Percentiles rank a stretch among this genome's conserved stretches.
Evolutionary conservation across 2,113 vertebrate species (phyloP).

Genomic region (Hypomesus transpacificus): DNA sequence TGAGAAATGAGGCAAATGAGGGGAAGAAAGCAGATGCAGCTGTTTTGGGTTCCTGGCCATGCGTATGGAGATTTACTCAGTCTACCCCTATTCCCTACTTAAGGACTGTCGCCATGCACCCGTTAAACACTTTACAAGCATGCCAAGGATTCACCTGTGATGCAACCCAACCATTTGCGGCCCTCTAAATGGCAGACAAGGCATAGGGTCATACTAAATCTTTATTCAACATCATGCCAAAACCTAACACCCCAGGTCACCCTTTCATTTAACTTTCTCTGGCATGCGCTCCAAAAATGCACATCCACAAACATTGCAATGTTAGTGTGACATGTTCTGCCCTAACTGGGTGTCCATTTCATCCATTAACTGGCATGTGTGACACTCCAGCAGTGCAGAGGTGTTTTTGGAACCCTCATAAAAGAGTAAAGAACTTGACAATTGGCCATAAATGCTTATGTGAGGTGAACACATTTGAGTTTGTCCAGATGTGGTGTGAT

Average conservation of each 20-base stretch:
- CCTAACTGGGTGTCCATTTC: slow-evolving; percentile 35
- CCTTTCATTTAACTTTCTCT: slow-evolving; percentile 2
- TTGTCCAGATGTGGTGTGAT: slow-evolving; percentile 13
- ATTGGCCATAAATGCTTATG: too few relatives aligned
- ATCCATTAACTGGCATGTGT: slow-evolving; percentile 29
- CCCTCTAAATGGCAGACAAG: slow-evolving; percentile 30
- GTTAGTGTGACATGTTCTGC: slow-evolving; percentile 23
- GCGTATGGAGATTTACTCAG: slow-evolving; percentile 29
- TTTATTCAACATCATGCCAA: neutral
- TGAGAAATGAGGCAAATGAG: slow-evolving; percentile 47
- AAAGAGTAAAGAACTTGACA: slow-evolving; percentile 23
- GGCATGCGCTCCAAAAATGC: slow-evolving; percentile 44
- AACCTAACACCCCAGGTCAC: slow-evolving; percentile 4
- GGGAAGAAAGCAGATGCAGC: slow-evolving; percentile 54
- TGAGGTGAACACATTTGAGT: neutral
- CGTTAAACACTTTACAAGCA: slow-evolving; percentile 55
- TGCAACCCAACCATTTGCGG: slow-evolving; percentile 29
- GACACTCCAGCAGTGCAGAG: slow-evolving; percentile 16
- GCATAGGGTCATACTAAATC: slow-evolving; percentile 34
- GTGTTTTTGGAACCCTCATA: slow-evolving; percentile 1
- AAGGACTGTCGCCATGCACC: slow-evolving; percentile 26
- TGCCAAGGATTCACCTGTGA: slow-evolving; percentile 52
- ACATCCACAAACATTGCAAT: slow-evolving; percentile 1
- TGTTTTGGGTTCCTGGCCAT: slow-evolving; percentile 38
- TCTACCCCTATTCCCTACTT: slow-evolving; percentile 35